Evolutionary conservation across 2,888 invertebrate species (phyloP).

Genomic region (Elegia similella): DNA sequence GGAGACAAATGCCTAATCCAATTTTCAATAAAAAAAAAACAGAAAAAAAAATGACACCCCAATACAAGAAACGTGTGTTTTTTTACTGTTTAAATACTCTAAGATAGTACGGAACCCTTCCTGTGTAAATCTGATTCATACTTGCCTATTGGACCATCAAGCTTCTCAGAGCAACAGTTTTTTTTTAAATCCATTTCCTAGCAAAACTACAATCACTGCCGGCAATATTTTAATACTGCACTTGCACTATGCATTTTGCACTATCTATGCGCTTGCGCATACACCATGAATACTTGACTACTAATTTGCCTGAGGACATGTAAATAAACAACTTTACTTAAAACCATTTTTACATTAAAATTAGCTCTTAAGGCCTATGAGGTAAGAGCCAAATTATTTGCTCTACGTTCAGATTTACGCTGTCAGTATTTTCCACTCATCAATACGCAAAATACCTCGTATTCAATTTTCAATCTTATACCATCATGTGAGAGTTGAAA

Average conservation of each 20-base stretch:
- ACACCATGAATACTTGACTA: slow-evolving; percentile 44
- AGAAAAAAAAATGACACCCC: too few relatives aligned
- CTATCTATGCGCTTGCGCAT: slow-evolving; percentile 41
- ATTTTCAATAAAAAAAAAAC: too few relatives aligned
- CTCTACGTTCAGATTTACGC: background rate
- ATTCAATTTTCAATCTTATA: slow-evolving; percentile 13
- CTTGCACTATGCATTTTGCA: slow-evolving; percentile 52
- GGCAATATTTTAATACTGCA: slow-evolving; percentile 38
- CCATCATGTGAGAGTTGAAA: background rate
- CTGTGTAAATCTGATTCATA: too few relatives aligned
- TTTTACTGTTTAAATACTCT: too few relatives aligned
- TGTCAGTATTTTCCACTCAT: background rate
- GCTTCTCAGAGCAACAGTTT: too few relatives aligned
- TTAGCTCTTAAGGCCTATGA: background rate
- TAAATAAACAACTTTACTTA: slow-evolving; percentile 15
- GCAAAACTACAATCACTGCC: slow-evolving; percentile 27
- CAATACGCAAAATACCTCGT: background rate
- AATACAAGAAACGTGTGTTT: too few relatives aligned
- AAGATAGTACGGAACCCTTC: too few relatives aligned
- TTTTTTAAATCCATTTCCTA: too few relatives aligned
- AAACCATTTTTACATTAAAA: background rate
- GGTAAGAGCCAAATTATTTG: background rate
- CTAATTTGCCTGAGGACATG: slow-evolving; percentile 47
- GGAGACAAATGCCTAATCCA: too few relatives aligned
- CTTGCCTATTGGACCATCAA: too few relatives aligned